phyloP scores from a whole-genome alignment of 2,797 vertebrate species.

The Etheostoma perlongum region DNA sequence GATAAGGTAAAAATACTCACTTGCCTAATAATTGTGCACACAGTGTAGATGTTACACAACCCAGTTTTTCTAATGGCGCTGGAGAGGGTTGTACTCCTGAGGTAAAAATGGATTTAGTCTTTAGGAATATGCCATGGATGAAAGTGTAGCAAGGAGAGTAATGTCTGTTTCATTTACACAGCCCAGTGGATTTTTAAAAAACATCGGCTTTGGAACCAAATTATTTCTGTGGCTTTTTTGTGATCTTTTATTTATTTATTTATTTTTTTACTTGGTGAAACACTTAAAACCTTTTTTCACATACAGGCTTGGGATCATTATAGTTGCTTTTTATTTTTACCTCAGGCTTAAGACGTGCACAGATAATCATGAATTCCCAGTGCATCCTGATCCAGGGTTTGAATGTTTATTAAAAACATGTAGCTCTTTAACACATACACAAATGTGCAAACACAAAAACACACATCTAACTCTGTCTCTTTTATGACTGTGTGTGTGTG shows the following conservation, averaged over 20 bases:
- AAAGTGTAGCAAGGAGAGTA: slow-evolving; percentile 21
- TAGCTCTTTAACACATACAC: neutral
- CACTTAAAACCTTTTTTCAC: neutral
- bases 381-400: slow-evolving; percentile 22
- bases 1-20: too few relatives aligned
- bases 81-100: slow-evolving; percentile 23
- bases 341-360: slow-evolving; percentile 4
- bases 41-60: slow-evolving; percentile 10
- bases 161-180: slow-evolving; percentile 41
- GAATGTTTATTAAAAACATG: slow-evolving; percentile 7
- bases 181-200: slow-evolving; percentile 34
- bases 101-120: slow-evolving; percentile 40
- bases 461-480: neutral
- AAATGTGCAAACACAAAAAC: neutral
- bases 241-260: neutral
- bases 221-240: slow-evolving; percentile 16
- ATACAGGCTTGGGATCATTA: neutral
- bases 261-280: neutral
- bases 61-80: slow-evolving; percentile 33
- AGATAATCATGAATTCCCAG: slow-evolving; percentile 25
- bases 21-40: too few relatives aligned
- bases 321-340: slow-evolving; percentile 19
- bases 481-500: neutral
- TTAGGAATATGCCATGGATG: slow-evolving; percentile 30
- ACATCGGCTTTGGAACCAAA: slow-evolving; percentile 18